Evolutionary conservation across 2,113 vertebrate species (phyloP).

Genomic region (Cynoglossus semilaevis): DNA sequence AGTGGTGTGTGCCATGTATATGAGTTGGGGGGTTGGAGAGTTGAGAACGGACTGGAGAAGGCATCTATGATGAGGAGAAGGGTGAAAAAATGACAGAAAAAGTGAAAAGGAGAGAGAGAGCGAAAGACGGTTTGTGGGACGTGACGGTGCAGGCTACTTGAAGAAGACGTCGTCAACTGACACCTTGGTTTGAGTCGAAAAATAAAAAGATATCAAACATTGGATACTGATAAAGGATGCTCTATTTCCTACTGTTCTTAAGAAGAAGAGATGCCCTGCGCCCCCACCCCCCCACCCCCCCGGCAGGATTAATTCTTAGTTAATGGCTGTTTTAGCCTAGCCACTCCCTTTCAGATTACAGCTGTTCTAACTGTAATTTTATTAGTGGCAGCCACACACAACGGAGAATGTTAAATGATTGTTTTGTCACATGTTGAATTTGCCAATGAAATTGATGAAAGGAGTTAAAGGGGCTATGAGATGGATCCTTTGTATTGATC

Average conservation of each 20-base stretch:
- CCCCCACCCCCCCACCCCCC: too few relatives aligned
- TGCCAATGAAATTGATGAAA: slow-evolving; percentile 37
- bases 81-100: slow-evolving; percentile 7
- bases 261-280: too few relatives aligned
- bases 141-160: neutral
- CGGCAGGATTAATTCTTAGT: slow-evolving; percentile 35
- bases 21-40: slow-evolving; percentile 12
- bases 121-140: neutral
- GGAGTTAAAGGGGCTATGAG: slow-evolving; percentile 25
- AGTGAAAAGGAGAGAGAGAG: neutral
- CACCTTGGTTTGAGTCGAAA: too few relatives aligned
- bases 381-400: slow-evolving; percentile 10
- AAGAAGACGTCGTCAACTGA: too few relatives aligned
- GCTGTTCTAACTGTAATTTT: slow-evolving; percentile 27
- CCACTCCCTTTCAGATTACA: slow-evolving; percentile 25
- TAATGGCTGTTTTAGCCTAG: slow-evolving; percentile 20
- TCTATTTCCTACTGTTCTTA: slow-evolving; percentile 6
- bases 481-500: slow-evolving; percentile 62
- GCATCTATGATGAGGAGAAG: slow-evolving; percentile 9
- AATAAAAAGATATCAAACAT: too few relatives aligned
- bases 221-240: neutral
- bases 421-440: slow-evolving; percentile 36
- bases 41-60: neutral
- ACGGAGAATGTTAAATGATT: slow-evolving; percentile 29
- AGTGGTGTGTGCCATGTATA: slow-evolving; percentile 58